Percentiles rank a stretch among this genome's conserved stretches.
Conservation (phyloP, 2,888 invertebrate species). For the Cryptophagus acutangulus region DNA sequence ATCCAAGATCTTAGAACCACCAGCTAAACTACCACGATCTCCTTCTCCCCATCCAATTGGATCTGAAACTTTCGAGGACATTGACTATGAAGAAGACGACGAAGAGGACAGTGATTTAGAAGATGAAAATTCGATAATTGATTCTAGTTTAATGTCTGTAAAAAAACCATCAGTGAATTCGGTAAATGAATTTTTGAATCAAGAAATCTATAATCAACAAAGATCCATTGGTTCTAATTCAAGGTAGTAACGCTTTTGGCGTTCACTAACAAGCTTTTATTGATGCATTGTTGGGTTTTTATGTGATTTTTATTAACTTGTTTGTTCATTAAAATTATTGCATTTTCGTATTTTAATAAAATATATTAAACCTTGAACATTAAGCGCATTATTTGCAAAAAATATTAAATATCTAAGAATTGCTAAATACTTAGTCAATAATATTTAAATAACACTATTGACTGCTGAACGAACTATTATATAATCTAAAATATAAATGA, state of each 20-base stretch:
- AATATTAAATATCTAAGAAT: too few relatives aligned
- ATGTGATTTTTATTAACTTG: too few relatives aligned
- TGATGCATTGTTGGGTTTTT: neutral
- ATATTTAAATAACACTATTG: too few relatives aligned
- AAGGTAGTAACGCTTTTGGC: slow-evolving; percentile 15
- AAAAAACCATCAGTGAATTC: slow-evolving; percentile 18
- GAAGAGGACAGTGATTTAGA: slow-evolving; percentile 29
- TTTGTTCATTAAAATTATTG: too few relatives aligned
- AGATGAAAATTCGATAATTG: slow-evolving; percentile 34
- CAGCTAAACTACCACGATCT: slow-evolving; percentile 40
- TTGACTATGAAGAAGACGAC: slow-evolving; percentile 35
- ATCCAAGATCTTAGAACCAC: slow-evolving; percentile 26
- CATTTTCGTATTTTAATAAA: too few relatives aligned
- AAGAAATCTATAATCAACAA: slow-evolving; percentile 22
- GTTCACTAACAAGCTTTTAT: neutral
- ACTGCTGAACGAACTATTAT: too few relatives aligned
- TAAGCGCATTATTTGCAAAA: too few relatives aligned
- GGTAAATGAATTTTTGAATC: slow-evolving; percentile 30
- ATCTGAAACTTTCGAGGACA: slow-evolving; percentile 34
- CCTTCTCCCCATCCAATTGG: slow-evolving; percentile 40
- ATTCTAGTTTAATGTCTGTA: slow-evolving; percentile 23
- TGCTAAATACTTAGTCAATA: too few relatives aligned
- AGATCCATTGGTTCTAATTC: slow-evolving; percentile 12
- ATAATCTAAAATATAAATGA: too few relatives aligned
- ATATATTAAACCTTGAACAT: too few relatives aligned